Conservation (phyloP, 2,113 vertebrate species). For the Tilapia sparmanii region DNA sequence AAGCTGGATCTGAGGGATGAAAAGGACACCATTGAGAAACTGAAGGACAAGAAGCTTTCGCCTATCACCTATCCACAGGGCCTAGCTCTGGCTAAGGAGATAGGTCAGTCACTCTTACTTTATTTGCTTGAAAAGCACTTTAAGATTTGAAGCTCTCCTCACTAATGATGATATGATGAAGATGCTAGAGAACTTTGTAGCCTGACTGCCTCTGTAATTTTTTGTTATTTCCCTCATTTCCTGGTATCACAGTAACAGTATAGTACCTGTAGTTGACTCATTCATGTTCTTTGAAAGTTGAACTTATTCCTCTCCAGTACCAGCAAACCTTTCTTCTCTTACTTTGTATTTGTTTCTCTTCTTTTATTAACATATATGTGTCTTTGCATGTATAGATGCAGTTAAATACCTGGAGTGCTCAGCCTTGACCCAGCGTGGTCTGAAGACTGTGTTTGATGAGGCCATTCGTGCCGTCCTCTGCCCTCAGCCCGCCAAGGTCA, state of each 20-base stretch:
- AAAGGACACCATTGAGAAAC: slow-evolving; percentile 95
- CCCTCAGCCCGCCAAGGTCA: slow-evolving; percentile 77
- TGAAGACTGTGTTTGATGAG: slow-evolving; percentile 91
- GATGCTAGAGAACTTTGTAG: not conserved
- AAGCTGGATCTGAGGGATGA: slow-evolving; percentile 96
- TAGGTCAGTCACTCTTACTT: slow-evolving; percentile 66
- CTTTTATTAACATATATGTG: not conserved
- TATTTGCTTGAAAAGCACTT: not conserved
- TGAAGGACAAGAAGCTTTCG: slow-evolving; percentile 95
- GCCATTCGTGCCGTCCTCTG: slow-evolving; percentile 89
- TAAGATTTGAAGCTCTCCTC: not conserved
- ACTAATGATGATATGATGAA: not conserved
- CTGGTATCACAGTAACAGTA: accelerated
- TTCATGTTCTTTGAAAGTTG: not conserved
- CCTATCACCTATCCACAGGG: slow-evolving; percentile 97
- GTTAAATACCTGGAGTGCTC: slow-evolving; percentile 93
- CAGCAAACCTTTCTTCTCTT: not conserved
- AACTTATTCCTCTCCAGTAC: accelerated
- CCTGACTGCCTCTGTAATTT: not conserved
- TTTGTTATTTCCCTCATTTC: not conserved
- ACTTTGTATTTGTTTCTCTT: not conserved
- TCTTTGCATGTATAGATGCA: slow-evolving; percentile 64
- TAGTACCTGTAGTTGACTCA: not conserved
- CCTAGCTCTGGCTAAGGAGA: slow-evolving; percentile 95
- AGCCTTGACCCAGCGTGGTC: slow-evolving; percentile 83